These are phyloP conservation scores for Patella ulyssiponensis DNA, from an alignment of 2,888 invertebrate species.

Conservation along the genomic window DNA sequence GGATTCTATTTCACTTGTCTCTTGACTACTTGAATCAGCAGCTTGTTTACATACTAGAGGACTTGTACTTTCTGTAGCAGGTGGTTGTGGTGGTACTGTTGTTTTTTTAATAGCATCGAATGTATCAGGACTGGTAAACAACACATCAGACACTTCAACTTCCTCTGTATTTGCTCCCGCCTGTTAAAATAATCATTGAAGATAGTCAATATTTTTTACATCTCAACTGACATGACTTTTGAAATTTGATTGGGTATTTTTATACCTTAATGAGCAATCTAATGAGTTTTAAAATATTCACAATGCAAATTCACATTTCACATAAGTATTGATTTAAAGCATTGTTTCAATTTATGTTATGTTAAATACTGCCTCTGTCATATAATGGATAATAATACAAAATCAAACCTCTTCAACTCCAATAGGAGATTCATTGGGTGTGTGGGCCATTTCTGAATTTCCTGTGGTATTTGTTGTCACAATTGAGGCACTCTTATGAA, in stretches of 20 bases:
- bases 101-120: slow-evolving; percentile 3
- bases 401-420: neutral
- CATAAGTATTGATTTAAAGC: neutral
- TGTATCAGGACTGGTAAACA: slow-evolving; percentile 33
- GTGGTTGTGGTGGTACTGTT: neutral
- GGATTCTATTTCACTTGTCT: slow-evolving; percentile 28
- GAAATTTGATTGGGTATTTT: too few relatives aligned
- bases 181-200: neutral
- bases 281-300: neutral
- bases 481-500: neutral
- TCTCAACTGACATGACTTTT: too few relatives aligned
- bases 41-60: slow-evolving; percentile 14
- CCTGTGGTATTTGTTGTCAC: neutral
- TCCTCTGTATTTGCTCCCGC: neutral
- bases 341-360: neutral
- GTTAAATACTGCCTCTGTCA: neutral
- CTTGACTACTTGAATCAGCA: slow-evolving; percentile 24
- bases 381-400: neutral
- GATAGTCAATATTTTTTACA: too few relatives aligned
- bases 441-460: neutral
- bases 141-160: neutral
- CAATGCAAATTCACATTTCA: neutral
- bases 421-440: slow-evolving; percentile 3
- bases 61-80: slow-evolving; percentile 6
- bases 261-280: neutral